Base-by-base conservation (phyloP, 1,140 invertebrate species). In the Drosophila arizonae region DNA sequence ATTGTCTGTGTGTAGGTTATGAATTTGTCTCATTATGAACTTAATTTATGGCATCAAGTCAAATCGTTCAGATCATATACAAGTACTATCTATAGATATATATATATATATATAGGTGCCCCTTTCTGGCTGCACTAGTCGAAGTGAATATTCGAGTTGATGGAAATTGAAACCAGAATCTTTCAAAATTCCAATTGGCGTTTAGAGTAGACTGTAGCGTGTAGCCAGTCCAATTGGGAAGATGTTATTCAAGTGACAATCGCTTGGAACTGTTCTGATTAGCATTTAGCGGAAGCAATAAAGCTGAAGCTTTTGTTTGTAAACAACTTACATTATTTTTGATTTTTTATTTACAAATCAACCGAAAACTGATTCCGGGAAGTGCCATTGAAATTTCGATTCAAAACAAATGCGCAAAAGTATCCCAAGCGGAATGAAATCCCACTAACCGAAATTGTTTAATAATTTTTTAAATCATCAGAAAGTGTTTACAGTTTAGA, bases 291-390 rank as follows among this genome's bases (percentile, higher is more conserved):
- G 71, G 71, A 73, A 73, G 71, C 55, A 63, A 69, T 73, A 56
- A 72, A 69, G 55, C 43, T 46, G 24, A 41, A 24, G 30, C 51
- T 56, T 73, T 50, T 69, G 71, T 73, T 73, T 69, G 65, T 68
- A 73, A 73, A 69, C 65, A 69, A 61, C 52, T 73, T 69, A 73
- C 71, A 73, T 51, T 60, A 60, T 68, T 68, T 60, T 60, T 48
- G 30, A 60, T 61, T 68, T 68, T 60, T 60, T 48, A 46, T 66
- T 61, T 61, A 67, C 56, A 67, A 60, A 72, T 60, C 30, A 72
- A 36, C 39, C 52, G 56, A 71, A 65, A 67, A 43, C 17, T 9
- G 8, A 61, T 67, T 72, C 64, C 56, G 64, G 64, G 70, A 72
- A 72, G 17, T 13, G 46, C 4, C 28, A 39, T 10, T 54, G 21